phyloP scores from a whole-genome alignment of 2,113 vertebrate species.

The Stictonetta naevosa region DNA sequence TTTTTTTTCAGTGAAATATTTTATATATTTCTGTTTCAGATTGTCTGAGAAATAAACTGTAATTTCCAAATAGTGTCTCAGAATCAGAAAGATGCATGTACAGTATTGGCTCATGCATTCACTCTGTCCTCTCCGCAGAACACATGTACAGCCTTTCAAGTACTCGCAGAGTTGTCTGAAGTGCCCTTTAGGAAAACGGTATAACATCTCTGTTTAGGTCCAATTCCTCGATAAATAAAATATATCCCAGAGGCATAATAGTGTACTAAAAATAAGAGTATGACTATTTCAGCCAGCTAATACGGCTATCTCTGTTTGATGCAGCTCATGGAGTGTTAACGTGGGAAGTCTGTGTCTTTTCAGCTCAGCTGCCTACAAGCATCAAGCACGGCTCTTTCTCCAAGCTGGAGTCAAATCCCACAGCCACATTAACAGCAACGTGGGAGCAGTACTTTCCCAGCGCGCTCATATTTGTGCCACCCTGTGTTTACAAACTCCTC shows the following conservation, averaged over 20 bases:
- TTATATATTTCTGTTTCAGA: not conserved
- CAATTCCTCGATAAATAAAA: slow-evolving; percentile 7
- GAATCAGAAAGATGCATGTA: not conserved
- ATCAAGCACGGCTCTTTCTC: fast-evolving
- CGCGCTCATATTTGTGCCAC: fast-evolving
- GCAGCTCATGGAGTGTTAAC: not conserved
- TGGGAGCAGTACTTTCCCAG: not conserved
- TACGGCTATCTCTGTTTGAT: not conserved
- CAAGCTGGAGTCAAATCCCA: not conserved
- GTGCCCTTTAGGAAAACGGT: not conserved
- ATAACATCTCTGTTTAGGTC: not conserved
- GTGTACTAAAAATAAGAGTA: not conserved
- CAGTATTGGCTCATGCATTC: not conserved
- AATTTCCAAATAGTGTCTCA: not conserved
- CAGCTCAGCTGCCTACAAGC: not conserved
- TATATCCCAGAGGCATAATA: not conserved
- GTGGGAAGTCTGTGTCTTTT: not conserved
- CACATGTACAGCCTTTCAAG: not conserved
- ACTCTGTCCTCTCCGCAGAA: not conserved
- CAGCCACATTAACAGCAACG: not conserved
- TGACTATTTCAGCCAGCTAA: not conserved
- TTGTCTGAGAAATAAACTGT: not conserved
- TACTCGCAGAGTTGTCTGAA: not conserved
- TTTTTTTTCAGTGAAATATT: not conserved
- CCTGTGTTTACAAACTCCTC: not conserved